Evolutionary conservation across 1,140 invertebrate genomes (phyloP).

Genomic region (Platyscapa corneri): DNA sequence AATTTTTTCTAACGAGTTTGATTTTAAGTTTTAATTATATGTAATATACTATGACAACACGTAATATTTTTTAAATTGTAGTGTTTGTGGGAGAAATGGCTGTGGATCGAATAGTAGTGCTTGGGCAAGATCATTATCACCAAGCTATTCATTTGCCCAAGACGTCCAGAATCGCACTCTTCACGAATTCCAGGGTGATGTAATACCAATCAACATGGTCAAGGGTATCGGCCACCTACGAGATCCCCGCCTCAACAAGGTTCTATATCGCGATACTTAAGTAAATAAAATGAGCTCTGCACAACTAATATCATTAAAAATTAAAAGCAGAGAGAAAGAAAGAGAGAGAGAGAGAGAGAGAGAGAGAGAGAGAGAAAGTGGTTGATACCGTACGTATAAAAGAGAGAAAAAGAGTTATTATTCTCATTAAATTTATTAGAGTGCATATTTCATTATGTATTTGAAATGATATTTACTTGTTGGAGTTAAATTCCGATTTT

Average conservation of each 20-base stretch:
- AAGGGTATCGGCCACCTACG: slow-evolving; percentile 79
- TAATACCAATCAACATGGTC: slow-evolving; percentile 78
- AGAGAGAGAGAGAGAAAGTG: neutral
- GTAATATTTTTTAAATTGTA: neutral
- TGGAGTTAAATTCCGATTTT: neutral
- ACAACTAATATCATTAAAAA: slow-evolving; percentile 27
- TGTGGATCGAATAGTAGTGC: slow-evolving; percentile 61
- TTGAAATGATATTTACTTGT: neutral
- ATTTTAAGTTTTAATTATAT: too few species aligned
- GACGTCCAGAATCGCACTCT: slow-evolving; percentile 65
- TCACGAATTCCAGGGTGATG: slow-evolving; percentile 77
- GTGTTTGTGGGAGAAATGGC: slow-evolving; percentile 39
- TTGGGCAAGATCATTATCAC: slow-evolving; percentile 62
- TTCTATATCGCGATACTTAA: slow-evolving; percentile 58
- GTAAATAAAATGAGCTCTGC: slow-evolving; percentile 48
- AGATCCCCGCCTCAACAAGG: slow-evolving; percentile 80
- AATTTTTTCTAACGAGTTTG: too few species aligned
- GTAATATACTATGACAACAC: too few species aligned
- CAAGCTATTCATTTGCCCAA: slow-evolving; percentile 54
- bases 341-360: neutral
- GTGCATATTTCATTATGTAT: neutral
- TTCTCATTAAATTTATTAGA: too few species aligned
- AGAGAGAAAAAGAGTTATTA: neutral
- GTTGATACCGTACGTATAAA: too few species aligned
- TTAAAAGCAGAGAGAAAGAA: neutral